Conservation (phyloP, 2,113 vertebrate genomes). For the Leucoraja erinaceus region DNA sequence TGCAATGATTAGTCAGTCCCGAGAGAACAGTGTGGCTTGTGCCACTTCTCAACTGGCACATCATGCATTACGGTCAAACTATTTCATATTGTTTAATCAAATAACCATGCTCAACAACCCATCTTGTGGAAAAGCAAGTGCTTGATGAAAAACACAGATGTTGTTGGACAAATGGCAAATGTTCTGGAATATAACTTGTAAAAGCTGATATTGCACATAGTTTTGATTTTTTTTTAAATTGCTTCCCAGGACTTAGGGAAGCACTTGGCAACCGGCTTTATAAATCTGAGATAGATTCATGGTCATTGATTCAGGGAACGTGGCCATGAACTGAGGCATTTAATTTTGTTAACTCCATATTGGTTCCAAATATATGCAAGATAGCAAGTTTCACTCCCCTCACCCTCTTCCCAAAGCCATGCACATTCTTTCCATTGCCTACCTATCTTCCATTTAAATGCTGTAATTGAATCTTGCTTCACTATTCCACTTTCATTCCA, state of each 20-base stretch:
- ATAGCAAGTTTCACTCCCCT: too few relatives aligned
- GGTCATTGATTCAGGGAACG: too few relatives aligned
- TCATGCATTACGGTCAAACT: background rate
- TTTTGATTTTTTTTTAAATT: background rate
- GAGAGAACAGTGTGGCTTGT: background rate
- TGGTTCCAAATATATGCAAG: too few relatives aligned
- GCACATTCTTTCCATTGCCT: too few relatives aligned
- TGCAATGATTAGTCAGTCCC: background rate
- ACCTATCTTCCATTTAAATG: too few relatives aligned
- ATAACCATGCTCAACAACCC: background rate
- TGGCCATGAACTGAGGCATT: too few relatives aligned
- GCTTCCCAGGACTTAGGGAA: background rate
- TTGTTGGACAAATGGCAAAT: background rate
- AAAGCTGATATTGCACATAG: background rate
- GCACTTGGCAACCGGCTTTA: too few relatives aligned
- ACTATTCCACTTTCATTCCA: too few relatives aligned
- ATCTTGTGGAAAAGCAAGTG: background rate
- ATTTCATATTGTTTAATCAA: background rate
- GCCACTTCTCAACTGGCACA: background rate
- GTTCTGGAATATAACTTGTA: background rate
- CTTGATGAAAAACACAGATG: background rate
- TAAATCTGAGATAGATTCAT: too few relatives aligned
- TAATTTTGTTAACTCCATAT: too few relatives aligned
- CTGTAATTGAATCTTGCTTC: too few relatives aligned
- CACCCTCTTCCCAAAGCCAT: too few relatives aligned